These are phyloP conservation scores for Myrmophylax atrothorax DNA, from an alignment of 2,113 vertebrate species.

Conservation along the genomic window DNA sequence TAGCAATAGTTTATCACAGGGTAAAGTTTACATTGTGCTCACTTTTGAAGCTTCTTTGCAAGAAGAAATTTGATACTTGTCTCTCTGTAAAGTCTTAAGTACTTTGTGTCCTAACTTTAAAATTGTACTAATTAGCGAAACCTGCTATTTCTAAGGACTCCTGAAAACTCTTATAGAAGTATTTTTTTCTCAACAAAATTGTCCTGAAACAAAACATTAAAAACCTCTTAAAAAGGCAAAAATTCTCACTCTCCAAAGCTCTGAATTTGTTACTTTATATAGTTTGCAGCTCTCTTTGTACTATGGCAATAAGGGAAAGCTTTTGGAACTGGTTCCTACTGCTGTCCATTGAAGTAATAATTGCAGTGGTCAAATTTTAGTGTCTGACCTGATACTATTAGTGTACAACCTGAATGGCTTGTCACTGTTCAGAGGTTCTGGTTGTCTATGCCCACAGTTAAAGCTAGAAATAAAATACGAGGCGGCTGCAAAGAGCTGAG, in stretches of 20 bases:
- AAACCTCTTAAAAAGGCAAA: background rate
- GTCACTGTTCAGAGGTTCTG: background rate
- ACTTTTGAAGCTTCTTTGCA: background rate
- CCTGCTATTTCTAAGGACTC: background rate
- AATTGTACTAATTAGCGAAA: background rate
- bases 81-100: background rate
- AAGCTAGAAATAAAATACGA: background rate
- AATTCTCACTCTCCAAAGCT: background rate
- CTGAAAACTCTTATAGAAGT: background rate
- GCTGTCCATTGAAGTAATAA: background rate
- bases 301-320: rapidly evolving
- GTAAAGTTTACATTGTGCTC: background rate
- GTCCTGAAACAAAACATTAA: background rate
- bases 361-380: background rate
- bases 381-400: background rate
- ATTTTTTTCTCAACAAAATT: background rate
- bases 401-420: background rate
- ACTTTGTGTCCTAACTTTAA: background rate
- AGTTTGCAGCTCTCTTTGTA: background rate
- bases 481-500: background rate
- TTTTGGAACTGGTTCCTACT: background rate
- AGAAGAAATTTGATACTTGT: background rate
- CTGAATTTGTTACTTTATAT: background rate
- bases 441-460: background rate
- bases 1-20: background rate